phyloP scores from a whole-genome alignment of 2,797 vertebrate species.

The Onychomys arenicola region DNA sequence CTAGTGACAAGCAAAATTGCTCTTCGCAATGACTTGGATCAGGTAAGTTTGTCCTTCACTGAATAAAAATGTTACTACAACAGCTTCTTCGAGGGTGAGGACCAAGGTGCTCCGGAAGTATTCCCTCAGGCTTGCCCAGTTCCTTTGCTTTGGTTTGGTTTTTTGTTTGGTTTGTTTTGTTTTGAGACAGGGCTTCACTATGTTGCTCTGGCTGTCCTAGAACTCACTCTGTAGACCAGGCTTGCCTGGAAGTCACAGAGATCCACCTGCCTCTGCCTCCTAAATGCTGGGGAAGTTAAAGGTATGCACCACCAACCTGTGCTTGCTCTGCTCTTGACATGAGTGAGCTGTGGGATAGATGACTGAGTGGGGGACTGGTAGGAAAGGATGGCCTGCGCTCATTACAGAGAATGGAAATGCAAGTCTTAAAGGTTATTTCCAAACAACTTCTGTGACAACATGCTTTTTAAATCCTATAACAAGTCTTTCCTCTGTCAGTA shows the following conservation, averaged over 20 bases:
- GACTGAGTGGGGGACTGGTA: background rate
- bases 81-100: background rate
- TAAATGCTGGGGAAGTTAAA: background rate
- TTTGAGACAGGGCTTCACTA: background rate
- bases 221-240: background rate
- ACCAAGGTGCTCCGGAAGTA: fast-evolving
- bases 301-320: background rate
- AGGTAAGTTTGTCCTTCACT: conserved; percentile 88
- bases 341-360: background rate
- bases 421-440: conserved; percentile 2
- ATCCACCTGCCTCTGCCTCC: background rate
- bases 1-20: conserved; percentile 99
- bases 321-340: background rate
- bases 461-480: background rate
- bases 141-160: background rate
- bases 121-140: background rate
- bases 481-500: background rate
- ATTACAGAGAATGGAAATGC: background rate
- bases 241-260: background rate
- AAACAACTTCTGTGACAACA: background rate
- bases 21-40: conserved; percentile 97
- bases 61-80: background rate
- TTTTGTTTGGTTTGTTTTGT: background rate
- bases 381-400: background rate
- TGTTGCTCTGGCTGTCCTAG: background rate